Conservation (phyloP, 35 echinoderm and acorn worm species). For the Apostichopus parvimensis region DNA sequence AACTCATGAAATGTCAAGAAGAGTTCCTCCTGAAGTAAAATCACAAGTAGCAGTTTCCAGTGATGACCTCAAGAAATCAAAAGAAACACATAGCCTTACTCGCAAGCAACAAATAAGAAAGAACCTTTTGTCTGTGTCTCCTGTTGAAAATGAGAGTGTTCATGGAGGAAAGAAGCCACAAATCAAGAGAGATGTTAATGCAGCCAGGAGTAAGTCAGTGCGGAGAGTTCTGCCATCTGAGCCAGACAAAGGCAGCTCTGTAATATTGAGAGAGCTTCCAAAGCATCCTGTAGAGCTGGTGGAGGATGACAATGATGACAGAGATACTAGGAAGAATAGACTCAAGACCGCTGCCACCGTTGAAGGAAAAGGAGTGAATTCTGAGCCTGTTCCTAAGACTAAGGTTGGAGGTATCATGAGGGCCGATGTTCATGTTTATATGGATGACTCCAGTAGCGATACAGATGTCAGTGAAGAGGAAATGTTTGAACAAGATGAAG, state of each 20-base stretch:
- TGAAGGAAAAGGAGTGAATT: neutral
- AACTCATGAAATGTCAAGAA: neutral
- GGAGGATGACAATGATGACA: neutral
- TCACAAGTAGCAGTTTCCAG: neutral
- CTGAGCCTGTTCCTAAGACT: neutral
- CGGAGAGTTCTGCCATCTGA: slow-evolving; percentile 39
- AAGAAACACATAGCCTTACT: neutral
- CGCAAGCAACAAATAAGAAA: neutral
- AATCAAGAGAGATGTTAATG: neutral
- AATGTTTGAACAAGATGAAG: slow-evolving; percentile 11
- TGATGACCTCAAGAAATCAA: neutral
- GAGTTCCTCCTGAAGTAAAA: slow-evolving; percentile 8
- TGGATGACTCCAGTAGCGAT: slow-evolving; percentile 29
- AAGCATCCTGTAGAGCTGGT: neutral
- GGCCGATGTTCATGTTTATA: slow-evolving; percentile 44
- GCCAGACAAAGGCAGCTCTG: neutral
- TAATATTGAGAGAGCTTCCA: neutral
- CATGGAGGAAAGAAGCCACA: neutral
- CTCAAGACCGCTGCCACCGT: neutral
- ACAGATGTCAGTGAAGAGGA: slow-evolving; percentile 40
- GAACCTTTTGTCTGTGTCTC: neutral
- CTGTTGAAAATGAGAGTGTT: neutral
- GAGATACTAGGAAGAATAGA: neutral
- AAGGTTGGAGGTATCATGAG: slow-evolving; percentile 42
- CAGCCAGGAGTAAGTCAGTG: neutral